Base-by-base conservation (phyloP, 2,113 vertebrate species). In the Mesitornis unicolor region DNA sequence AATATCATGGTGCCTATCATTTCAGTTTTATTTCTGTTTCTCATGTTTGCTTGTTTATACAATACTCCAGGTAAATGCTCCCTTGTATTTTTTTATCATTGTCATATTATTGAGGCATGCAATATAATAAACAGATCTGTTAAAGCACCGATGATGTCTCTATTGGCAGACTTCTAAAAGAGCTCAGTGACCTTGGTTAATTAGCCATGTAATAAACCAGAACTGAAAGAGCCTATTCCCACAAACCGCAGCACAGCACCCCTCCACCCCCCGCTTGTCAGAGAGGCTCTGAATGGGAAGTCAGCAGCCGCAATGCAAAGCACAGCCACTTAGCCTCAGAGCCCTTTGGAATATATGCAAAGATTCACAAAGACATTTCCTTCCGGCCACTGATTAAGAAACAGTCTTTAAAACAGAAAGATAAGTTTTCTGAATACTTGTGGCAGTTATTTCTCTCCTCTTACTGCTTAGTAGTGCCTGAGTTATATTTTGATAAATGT, bases 201-300 rank as follows among this genome's bases (percentile, higher is more conserved):
- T 97, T 98, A 98, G 97, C 97, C 98, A 96, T 97, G 95, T 98
- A 98, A 98, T 97, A 97, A 98, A 97, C 83, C 98, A 96, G 98
- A 97, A 94, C 96, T 93, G 89, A 98, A 98, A 98, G 94, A 96
- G 65, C 96, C 84, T 90, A 95, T 97, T 98, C 97, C 97, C 97
- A 98, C 95, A 96, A 93, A 98, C 97, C 91, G 54, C 61, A 76
- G 95, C 97, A 75, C 97, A 97, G 94, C 92, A 83, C 75, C 95
- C 92, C 95, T 97, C 96, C 90, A 93, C 93, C 93, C 94, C 92
- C 97, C 18, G 26, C 82, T 61, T 75, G 71, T 86, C 91, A 85
- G 90, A 88, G 96, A 90, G 82, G 76, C 90, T 95, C 96, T 97
- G 97, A 98, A 97, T 97, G 93, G 96, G 89, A 93, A 84, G 75